Base-by-base conservation (phyloP, 2,888 invertebrate genomes). In the Lymantria monacha region DNA sequence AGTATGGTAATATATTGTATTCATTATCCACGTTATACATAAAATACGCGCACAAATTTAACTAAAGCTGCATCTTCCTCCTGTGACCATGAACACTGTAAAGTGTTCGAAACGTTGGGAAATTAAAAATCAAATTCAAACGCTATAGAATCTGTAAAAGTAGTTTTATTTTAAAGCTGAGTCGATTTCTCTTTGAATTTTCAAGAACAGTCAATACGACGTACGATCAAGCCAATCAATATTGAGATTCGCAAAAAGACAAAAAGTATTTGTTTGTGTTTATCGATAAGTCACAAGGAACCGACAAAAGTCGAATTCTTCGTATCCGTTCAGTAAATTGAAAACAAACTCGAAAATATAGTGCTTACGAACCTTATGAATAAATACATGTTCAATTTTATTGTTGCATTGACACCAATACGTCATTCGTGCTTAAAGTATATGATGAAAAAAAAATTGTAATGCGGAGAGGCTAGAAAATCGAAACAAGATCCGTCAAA, bases 391-490 rank as follows among this genome's bases (percentile, higher is more conserved):
- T 83, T 61, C 80, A 85, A 80, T 83, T 86, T 87, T 87, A 88
- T 87, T 85, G 82, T 84, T 83, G 78, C 82, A 83, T 82, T 87
- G 88, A 86, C 89, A 90, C 85, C 85, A 76, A 87, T 84, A 81
- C 73, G 79, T 84, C 82, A 79, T 70, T 63, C 63, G 61, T 63
- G 63, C 63, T 76, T 73, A 75, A 76, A 76, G 74, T 63, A 54
- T 67, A 63, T 59, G 66, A 53, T 52, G 64, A 66, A 75, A 87
- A 88, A n/a, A 87, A 90, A 81, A 74, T 79, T 78, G 79, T 76
- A 79, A 79, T 73, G 65, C 66, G 76, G 72, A 76, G 80, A 74
- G 80, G 77, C 84, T 90, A 89, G 89, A 88, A 87, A 90, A 90
- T 88, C 79, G 87, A 83, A 85, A 87, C 83, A 81, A 72, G 79